These are phyloP conservation scores for Mormyrus hasselquistii DNA, from an alignment of 2,797 vertebrate genomes.

Conservation along the genomic window DNA sequence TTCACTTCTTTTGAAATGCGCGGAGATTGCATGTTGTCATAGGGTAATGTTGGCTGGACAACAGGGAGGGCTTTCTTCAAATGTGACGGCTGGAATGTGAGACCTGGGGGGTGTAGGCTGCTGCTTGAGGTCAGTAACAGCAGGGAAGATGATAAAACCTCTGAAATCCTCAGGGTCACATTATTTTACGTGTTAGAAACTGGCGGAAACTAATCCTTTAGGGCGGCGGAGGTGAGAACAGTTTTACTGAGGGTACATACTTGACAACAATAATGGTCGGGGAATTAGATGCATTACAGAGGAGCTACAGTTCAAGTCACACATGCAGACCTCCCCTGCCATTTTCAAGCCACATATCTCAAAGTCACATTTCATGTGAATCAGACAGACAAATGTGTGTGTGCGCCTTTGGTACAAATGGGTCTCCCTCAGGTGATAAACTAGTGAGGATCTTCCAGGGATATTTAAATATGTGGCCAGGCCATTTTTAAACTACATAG, in stretches of 20 bases:
- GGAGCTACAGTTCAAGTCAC: background rate
- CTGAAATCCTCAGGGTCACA: constrained; percentile 3
- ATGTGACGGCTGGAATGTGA: constrained; percentile 55
- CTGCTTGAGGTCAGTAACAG: background rate
- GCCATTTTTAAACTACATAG: background rate
- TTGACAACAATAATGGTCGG: background rate
- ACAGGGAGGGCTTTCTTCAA: background rate
- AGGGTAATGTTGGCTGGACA: constrained; percentile 32
- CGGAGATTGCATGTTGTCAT: constrained; percentile 59
- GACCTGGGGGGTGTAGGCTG: constrained; percentile 46
- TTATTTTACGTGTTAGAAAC: constrained; percentile 7
- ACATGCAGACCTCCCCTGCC: background rate
- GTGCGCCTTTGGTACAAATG: background rate
- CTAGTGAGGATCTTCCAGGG: background rate
- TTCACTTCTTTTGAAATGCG: constrained; percentile 66
- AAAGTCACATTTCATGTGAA: background rate
- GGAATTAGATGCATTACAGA: background rate
- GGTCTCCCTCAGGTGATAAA: background rate
- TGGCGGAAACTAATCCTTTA: constrained; percentile 1
- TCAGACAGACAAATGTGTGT: background rate
- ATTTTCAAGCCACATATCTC: background rate
- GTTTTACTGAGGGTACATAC: background rate
- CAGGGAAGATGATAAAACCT: constrained; percentile 17
- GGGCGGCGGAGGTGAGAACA: background rate
- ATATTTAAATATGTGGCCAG: background rate